Base-by-base conservation (phyloP, 2,888 invertebrate genomes). In the Tetramorium bicarinatum region DNA sequence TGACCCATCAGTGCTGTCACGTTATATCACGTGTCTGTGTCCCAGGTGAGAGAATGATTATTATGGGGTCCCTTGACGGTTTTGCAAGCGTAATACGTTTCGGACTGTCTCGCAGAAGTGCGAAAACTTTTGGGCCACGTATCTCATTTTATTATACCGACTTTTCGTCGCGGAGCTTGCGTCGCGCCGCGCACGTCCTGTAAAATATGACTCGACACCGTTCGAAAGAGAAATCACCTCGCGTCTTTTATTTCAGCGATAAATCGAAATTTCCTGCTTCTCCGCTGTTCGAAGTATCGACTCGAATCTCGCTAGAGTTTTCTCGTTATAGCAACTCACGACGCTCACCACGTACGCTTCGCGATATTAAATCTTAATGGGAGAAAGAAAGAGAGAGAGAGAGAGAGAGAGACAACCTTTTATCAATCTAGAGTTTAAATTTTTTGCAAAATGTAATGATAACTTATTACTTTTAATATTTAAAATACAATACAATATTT, bases 101-200 rank as follows among this genome's bases (percentile, higher is more conserved):
- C 71, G 34, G 69, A 44, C 71, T 59, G 71, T 75, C 52, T 77
- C 64, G 47, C 66, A 56, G 18, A 82, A 82, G 41, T 62, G 44
- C 56, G 38, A 61, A 34, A 79, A 79, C 61, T 83, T 61, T 69
- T 52, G 44, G 47, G 34, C 81, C 44, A 44, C 66, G 25, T 81
- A 87, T 82, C 88, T 88, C 86, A 84, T 86, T 84, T 87, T 81
- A 84, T 87, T 83, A 87, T 84, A 61, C 52, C 79, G 88, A 66
- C 80, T 74, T 84, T 82, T 84, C 85, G 82, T 67, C 82, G 72
- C 59, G 61, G 62, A 85, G 83, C 77, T 87, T 83, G 41, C 69
- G 64, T 4, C 29, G 29, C 29, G 29, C 61, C 59, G 80, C 61
- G 64, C 82, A 71, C 61, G 62, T 25, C 15, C 21, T 34, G 66